Percentiles rank a stretch among this genome's conserved stretches.
phyloP scores from a whole-genome alignment of 30 jellyfish, hydroid and myxozoan genomes.

The Chironex yamaguchii region DNA sequence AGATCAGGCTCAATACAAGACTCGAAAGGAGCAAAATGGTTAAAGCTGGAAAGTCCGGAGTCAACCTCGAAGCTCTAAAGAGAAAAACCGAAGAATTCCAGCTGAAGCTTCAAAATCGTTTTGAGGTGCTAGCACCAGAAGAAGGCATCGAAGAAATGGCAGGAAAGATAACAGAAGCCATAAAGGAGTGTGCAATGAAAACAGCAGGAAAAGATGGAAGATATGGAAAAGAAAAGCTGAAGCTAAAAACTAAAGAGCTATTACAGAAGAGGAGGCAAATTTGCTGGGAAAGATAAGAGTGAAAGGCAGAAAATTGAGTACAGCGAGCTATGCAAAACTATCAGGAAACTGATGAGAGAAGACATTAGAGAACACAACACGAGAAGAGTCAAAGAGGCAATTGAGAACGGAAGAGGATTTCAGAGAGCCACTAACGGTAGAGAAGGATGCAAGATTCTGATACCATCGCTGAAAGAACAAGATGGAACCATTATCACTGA shows the following conservation, averaged over 20 bases:
- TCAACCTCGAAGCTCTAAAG: conserved; percentile 15
- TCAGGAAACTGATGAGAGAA: conserved; percentile 42
- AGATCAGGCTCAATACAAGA: conserved; percentile 13
- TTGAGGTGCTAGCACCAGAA: conserved; percentile 18
- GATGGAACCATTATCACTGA: conserved; percentile 19
- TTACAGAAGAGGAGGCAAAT: conserved; percentile 8
- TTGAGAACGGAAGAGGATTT: conserved; percentile 39
- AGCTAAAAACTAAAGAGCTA: conserved; percentile 38
- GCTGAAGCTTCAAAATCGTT: conserved; percentile 39
- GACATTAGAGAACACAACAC: conserved; percentile 54
- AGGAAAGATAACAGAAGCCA: conserved; percentile 26
- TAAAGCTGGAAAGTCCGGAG: not conserved
- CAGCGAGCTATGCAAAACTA: conserved; percentile 41
- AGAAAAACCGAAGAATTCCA: conserved; percentile 30
- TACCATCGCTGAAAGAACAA: conserved; percentile 35
- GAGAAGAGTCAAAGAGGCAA: conserved; percentile 42
- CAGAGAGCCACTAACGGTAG: not conserved
- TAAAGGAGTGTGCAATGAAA: conserved; percentile 40
- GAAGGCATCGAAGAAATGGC: conserved; percentile 31
- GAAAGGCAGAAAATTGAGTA: not conserved
- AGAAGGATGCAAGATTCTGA: conserved; percentile 3
- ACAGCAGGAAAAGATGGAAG: conserved; percentile 42
- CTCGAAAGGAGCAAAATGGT: conserved; percentile 33
- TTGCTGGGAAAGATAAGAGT: conserved; percentile 14
- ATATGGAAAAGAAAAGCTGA: conserved; percentile 20